A percentile compares a stretch with the other conserved stretches of the same genome.
Evolutionary conservation across 2,797 vertebrate genomes (phyloP).

Genomic region (Gallinago stenura): DNA sequence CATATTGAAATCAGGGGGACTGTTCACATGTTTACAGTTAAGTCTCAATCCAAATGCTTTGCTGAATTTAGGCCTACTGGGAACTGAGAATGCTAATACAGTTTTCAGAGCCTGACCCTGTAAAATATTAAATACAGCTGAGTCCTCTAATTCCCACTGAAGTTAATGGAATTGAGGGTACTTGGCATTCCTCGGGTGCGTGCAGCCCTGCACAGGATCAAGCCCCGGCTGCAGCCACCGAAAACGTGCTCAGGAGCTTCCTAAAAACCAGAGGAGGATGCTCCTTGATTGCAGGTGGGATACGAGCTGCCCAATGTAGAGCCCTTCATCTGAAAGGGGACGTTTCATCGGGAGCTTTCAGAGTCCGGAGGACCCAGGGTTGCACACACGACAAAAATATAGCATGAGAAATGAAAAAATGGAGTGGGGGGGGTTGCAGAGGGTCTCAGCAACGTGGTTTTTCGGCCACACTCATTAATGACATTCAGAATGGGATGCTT

Average conservation of each 20-base stretch:
- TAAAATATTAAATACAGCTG: conserved; percentile 63
- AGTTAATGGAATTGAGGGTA: conserved; percentile 53
- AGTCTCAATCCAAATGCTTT: conserved; percentile 52
- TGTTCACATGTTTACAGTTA: conserved; percentile 67
- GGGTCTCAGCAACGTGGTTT: not conserved
- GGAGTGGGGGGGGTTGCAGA: not conserved
- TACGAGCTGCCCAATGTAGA: fast-evolving
- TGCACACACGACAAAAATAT: not conserved
- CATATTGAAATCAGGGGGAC: not conserved
- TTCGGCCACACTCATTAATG: not conserved
- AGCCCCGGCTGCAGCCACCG: not conserved
- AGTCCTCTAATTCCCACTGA: conserved; percentile 52
- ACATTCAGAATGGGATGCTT: not conserved
- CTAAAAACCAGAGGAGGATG: not conserved
- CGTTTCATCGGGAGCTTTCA: not conserved
- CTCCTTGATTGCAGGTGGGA: not conserved
- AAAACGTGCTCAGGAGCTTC: fast-evolving
- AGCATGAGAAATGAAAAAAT: fast-evolving
- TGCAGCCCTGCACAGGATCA: not conserved
- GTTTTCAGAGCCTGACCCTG: conserved; percentile 58
- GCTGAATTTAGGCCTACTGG: conserved; percentile 56
- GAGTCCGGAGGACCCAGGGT: not conserved
- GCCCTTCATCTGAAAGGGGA: not conserved
- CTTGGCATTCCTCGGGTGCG: not conserved
- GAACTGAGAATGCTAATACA: conserved; percentile 42